Conservation (phyloP, 2,113 vertebrate genomes). For the Apistogramma diplotaenia region DNA sequence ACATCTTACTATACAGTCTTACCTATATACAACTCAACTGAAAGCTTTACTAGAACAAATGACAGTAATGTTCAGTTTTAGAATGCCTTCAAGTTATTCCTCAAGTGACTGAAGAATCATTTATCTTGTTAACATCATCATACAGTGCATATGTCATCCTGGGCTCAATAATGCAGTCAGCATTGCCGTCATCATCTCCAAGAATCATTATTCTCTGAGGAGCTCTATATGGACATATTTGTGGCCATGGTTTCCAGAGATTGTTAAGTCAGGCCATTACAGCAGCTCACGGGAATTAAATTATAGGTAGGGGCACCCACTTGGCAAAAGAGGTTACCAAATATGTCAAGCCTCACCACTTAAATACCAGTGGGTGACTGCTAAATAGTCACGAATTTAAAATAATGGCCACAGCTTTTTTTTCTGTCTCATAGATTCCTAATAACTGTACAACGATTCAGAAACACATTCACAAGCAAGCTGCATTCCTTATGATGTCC, state of each 20-base stretch:
- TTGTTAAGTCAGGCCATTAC: constrained; percentile 34
- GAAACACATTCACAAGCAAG: neutral
- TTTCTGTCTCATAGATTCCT: constrained; percentile 3
- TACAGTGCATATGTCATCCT: neutral
- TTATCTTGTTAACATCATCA: neutral
- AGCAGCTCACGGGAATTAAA: constrained; percentile 49
- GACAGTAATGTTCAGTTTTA: neutral
- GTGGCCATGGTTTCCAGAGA: constrained; percentile 45
- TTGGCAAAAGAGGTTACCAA: constrained; percentile 45
- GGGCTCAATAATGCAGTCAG: constrained; percentile 1
- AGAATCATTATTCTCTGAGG: constrained; percentile 35
- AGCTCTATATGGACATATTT: constrained; percentile 41
- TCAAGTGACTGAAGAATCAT: neutral
- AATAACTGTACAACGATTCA: neutral
- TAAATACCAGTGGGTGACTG: constrained; percentile 59
- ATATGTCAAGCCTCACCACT: constrained; percentile 47
- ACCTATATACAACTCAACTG: neutral
- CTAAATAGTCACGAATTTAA: constrained; percentile 40
- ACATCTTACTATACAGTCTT: no score
- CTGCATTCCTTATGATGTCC: neutral
- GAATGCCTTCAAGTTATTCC: neutral
- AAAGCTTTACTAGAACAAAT: neutral
- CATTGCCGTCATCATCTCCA: constrained; percentile 9
- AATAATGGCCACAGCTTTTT: constrained; percentile 39
- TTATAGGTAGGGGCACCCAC: constrained; percentile 50